These are phyloP conservation scores for Folsomia manolachei DNA, from an alignment of 2,888 invertebrate genomes.

Conservation along the genomic window DNA sequence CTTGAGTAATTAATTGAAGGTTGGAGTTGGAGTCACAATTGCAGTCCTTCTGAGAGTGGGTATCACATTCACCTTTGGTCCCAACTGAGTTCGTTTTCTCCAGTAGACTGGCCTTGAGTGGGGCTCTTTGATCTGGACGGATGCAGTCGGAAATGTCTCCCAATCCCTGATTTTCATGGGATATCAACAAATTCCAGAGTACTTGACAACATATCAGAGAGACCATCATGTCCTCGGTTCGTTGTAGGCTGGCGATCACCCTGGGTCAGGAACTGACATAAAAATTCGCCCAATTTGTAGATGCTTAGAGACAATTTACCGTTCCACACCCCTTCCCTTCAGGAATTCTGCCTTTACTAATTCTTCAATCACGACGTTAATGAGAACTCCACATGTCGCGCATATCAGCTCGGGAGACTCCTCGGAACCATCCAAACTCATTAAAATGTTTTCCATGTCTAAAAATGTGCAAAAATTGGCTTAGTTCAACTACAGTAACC, in stretches of 20 bases:
- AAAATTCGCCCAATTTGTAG: too few relatives aligned
- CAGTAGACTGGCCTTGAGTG: neutral
- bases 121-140: neutral
- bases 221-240: slow-evolving; percentile 37
- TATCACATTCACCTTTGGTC: neutral
- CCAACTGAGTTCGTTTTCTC: neutral
- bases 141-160: neutral
- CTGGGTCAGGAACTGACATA: too few relatives aligned
- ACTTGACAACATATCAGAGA: slow-evolving; percentile 46
- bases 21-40: neutral
- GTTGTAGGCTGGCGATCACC: slow-evolving; percentile 36
- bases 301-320: slow-evolving; percentile 29
- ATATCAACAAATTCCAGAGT: slow-evolving; percentile 45
- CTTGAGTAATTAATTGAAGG: neutral
- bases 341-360: slow-evolving; percentile 43
- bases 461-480: too few relatives aligned
- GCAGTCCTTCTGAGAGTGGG: neutral
- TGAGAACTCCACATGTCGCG: slow-evolving; percentile 47
- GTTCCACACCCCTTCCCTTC: slow-evolving; percentile 34
- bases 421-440: slow-evolving; percentile 31
- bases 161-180: slow-evolving; percentile 25
- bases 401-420: slow-evolving; percentile 42
- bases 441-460: slow-evolving; percentile 40
- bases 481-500: neutral
- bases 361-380: slow-evolving; percentile 47